Evolutionary conservation across 2,797 vertebrate genomes (phyloP), one percentile per base, ranked within the genome.

Genomic region (Sebastolobus alascanus): DNA sequence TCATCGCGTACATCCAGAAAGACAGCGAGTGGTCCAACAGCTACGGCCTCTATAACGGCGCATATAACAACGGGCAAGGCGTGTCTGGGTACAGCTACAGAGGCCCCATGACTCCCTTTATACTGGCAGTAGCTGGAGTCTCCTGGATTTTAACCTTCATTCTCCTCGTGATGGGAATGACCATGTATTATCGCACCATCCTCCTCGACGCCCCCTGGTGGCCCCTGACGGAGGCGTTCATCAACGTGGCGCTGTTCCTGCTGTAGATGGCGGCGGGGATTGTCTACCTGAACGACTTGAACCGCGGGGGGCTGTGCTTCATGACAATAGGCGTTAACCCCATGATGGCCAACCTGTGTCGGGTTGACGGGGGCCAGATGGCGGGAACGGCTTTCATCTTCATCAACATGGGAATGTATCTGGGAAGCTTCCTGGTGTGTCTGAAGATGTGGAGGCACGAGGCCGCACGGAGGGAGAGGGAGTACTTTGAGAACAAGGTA

Each of bases 141-240:
- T 87, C 83, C 13, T 97, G 96, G 96, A 81, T 96, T 6, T 77
- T 96, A 20, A 95, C 96, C 0, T n/a, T 96, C 22, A 63, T 90
- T 9, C 87, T 97, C 8, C 66, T 95, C 66, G 94, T 92, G 33
- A 84, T 96, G 74, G 96, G 96, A 8, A 78, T 96, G 73, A 96
- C 96, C 0, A 94, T 95, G 94, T 96, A 96, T 86, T 96, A 97
- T 64, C 92, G 94, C 66, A 94, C 94, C 43, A 96, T 97, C 79
- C 96, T 97, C 37, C 94, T 97, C 0, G 87, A 95, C 75, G 91
- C 96, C 8, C 70, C 91, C 74, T 97, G 96, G 96, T 97, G 96
- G 96, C 96, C 96, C 1, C 87, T 96, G 65, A 94, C 96, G 0
- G 96, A 97, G 83, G 95, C 94, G 6, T 85, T 92, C 50, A 92